These are phyloP conservation scores for Halocynthia roretzi DNA, from an alignment of 23 tunicate species.

Conservation along the genomic window DNA sequence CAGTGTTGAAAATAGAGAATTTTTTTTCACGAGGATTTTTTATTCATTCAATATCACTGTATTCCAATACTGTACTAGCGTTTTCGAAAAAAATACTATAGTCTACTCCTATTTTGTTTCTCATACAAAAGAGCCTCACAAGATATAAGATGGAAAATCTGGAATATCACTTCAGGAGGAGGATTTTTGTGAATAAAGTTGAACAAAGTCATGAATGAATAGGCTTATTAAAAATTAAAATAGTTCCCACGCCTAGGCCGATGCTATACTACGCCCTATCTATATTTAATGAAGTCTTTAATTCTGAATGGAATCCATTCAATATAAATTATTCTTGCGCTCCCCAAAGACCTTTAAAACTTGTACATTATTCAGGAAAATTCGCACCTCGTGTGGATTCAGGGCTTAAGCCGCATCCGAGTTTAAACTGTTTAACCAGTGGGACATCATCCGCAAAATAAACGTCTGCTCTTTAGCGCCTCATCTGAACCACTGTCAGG, in stretches of 20 bases:
- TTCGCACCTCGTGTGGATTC: constrained; percentile 11
- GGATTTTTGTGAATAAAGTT: too few relatives aligned
- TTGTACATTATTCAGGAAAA: constrained; percentile 14
- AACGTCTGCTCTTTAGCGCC: constrained; percentile 3
- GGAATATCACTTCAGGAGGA: too few relatives aligned
- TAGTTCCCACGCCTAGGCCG: constrained; percentile 20
- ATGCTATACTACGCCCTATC: constrained; percentile 11
- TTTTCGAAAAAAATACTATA: too few relatives aligned
- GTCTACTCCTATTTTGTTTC: too few relatives aligned
- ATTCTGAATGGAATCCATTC: constrained; percentile 7
- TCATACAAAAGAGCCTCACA: too few relatives aligned
- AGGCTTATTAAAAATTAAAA: constrained; percentile 33
- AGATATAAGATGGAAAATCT: too few relatives aligned
- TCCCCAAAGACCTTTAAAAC: constrained; percentile 17
- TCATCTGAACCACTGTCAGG: neutral
- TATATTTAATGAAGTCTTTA: constrained; percentile 31
- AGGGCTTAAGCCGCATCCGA: constrained; percentile 6
- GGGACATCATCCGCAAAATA: neutral
- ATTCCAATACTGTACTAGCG: too few relatives aligned
- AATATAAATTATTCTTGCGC: constrained; percentile 5
- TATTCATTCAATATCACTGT: too few relatives aligned
- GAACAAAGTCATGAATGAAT: constrained; percentile 24
- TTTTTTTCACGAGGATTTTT: too few relatives aligned
- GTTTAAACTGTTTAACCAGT: too few relatives aligned
- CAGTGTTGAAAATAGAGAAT: too few relatives aligned